Evolutionary conservation across 2,888 invertebrate species (phyloP).

Genomic region (Macrophya alboannulata): DNA sequence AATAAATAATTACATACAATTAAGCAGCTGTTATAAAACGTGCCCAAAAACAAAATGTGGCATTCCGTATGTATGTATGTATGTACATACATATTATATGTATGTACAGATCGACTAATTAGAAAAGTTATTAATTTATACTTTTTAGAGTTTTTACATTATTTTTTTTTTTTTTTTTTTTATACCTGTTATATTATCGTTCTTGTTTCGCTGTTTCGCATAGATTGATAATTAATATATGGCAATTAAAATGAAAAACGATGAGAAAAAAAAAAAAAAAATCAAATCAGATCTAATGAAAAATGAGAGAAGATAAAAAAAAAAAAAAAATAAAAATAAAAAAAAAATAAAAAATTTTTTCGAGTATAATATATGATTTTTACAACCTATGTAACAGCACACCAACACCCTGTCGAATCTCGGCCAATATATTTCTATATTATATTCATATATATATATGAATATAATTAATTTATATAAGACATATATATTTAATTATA

Average conservation of each 20-base stretch:
- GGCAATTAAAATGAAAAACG: background rate
- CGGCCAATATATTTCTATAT: conserved; percentile 8
- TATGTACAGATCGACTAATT: conserved; percentile 54
- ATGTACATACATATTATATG: too few species aligned
- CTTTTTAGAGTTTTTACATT: background rate
- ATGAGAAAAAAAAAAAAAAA: conserved; percentile 21
- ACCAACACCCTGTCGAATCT: conserved; percentile 6
- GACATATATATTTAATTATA: too few species aligned
- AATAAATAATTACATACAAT: conserved; percentile 43
- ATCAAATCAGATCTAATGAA: too few species aligned
- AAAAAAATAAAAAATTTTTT: conserved; percentile 23
- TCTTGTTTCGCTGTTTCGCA: background rate
- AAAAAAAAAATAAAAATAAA: background rate
- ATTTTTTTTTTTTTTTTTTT: conserved; percentile 6
- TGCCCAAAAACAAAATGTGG: conserved; percentile 77
- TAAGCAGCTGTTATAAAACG: conserved; percentile 76
- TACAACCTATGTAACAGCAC: conserved; percentile 11
- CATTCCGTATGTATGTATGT: conserved; percentile 67
- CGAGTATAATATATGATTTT: background rate
- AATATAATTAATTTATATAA: background rate
- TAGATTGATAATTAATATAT: background rate
- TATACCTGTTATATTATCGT: background rate
- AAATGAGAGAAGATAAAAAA: too few species aligned
- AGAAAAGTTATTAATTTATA: background rate
- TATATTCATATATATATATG: background rate